Percentiles rank a stretch among this genome's conserved stretches.
These are phyloP conservation scores for Hyppa rectilinea DNA, from an alignment of 2,888 invertebrate genomes.

Conservation along the genomic window DNA sequence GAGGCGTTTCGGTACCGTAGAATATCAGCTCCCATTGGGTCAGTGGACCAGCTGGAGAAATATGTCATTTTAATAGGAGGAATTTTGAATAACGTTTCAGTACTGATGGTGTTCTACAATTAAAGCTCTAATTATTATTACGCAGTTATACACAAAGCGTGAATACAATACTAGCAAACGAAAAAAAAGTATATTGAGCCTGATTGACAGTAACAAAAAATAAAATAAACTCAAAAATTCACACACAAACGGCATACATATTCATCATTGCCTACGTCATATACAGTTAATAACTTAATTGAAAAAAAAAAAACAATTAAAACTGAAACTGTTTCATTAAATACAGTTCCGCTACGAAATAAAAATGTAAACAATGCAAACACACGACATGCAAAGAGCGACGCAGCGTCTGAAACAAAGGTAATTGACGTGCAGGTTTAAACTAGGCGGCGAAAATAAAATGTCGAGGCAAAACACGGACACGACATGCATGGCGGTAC, in stretches of 20 bases:
- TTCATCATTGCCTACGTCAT: conserved; percentile 58
- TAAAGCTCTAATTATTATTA: conserved; percentile 39
- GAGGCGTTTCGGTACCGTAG: conserved; percentile 94
- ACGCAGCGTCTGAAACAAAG: conserved; percentile 77
- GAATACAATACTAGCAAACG: conserved; percentile 33
- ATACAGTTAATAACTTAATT: conserved; percentile 69
- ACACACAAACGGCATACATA: conserved; percentile 66
- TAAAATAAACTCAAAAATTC: conserved; percentile 42
- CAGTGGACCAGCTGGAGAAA: conserved; percentile 90
- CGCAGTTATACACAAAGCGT: conserved; percentile 49
- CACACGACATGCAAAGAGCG: conserved; percentile 85
- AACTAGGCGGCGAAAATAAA: conserved; percentile 81
- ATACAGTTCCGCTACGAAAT: conserved; percentile 75
- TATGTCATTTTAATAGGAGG: conserved; percentile 43
- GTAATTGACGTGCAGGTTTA: conserved; percentile 84
- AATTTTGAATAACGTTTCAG: not conserved
- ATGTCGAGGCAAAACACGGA: conserved; percentile 76
- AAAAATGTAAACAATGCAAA: conserved; percentile 80
- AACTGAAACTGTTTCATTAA: conserved; percentile 69
- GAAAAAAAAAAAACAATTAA: conserved; percentile 71
- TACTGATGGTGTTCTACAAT: conserved; percentile 9
- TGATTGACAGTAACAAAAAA: conserved; percentile 14
- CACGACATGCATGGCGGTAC: conserved; percentile 84
- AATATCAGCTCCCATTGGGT: conserved; percentile 95
- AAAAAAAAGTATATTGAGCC: conserved; percentile 3